phyloP scores from a whole-genome alignment of 2,113 vertebrate genomes.

The Pimephales promelas region DNA sequence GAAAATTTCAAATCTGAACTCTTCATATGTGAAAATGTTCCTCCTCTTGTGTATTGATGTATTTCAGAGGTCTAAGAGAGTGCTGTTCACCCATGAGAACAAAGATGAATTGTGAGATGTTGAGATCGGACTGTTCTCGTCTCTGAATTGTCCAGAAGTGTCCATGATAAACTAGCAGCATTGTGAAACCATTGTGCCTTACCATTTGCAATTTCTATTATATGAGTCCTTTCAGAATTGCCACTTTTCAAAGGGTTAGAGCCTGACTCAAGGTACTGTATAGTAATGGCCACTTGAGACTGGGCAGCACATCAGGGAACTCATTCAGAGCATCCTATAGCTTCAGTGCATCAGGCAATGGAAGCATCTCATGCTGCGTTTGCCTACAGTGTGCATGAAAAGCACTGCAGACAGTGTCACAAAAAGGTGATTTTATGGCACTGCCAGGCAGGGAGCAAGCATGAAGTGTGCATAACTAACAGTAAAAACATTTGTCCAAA shows the following conservation, averaged over 20 bases:
- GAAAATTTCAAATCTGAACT: no score
- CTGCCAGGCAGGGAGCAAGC: background rate
- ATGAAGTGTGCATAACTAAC: background rate
- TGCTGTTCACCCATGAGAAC: background rate
- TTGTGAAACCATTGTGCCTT: background rate
- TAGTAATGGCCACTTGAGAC: background rate
- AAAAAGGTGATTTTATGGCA: background rate
- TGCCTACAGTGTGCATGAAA: background rate
- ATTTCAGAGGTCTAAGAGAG: background rate
- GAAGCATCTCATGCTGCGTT: background rate
- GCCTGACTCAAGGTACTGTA: background rate
- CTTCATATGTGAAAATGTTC: background rate
- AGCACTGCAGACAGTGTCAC: background rate
- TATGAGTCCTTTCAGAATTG: background rate
- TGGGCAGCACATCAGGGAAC: background rate
- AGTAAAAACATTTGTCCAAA: background rate
- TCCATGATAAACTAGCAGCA: conserved; percentile 11
- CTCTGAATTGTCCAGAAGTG: background rate
- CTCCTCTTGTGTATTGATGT: background rate
- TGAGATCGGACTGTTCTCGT: background rate
- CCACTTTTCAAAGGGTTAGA: background rate
- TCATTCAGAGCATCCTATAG: background rate
- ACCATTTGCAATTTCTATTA: background rate
- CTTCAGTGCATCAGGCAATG: background rate
- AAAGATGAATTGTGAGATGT: background rate